A percentile compares a stretch with the other conserved stretches of the same genome.
Conservation (phyloP, 2,113 vertebrate genomes). For the Tachysurus fulvidraco region DNA sequence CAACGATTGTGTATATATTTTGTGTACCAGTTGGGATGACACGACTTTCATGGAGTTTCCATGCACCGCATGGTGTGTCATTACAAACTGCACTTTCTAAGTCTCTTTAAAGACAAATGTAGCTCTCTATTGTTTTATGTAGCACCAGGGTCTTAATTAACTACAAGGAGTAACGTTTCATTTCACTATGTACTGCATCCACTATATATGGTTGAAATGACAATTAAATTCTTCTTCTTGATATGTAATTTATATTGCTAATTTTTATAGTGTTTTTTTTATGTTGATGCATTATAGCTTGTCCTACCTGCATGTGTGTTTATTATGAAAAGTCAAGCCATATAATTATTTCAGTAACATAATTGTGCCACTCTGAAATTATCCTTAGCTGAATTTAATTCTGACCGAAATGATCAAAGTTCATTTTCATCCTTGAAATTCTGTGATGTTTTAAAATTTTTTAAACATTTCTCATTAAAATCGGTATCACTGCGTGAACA, state of each 20-base stretch:
- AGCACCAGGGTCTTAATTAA: too few species aligned
- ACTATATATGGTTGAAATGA: too few species aligned
- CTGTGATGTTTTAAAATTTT: not conserved
- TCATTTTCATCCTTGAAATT: not conserved
- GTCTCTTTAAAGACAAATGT: not conserved
- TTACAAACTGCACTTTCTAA: not conserved
- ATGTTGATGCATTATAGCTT: not conserved
- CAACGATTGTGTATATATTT: conserved; percentile 57
- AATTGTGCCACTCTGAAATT: not conserved
- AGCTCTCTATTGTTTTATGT: too few species aligned
- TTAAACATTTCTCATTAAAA: not conserved
- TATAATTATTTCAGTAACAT: not conserved
- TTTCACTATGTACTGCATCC: too few species aligned
- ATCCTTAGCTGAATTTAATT: not conserved
- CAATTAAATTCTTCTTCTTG: too few species aligned
- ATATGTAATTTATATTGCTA: not conserved
- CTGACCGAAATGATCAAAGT: not conserved
- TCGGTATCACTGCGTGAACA: not conserved
- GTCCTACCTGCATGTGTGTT: not conserved
- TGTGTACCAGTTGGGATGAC: conserved; percentile 18
- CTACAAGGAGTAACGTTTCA: too few species aligned
- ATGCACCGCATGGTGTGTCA: conserved; percentile 14
- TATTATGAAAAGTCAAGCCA: not conserved
- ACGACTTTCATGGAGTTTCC: conserved; percentile 22
- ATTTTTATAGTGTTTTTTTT: not conserved